Evolutionary conservation across 2,113 vertebrate genomes (phyloP).

Genomic region (Chrysochloris asiatica): DNA sequence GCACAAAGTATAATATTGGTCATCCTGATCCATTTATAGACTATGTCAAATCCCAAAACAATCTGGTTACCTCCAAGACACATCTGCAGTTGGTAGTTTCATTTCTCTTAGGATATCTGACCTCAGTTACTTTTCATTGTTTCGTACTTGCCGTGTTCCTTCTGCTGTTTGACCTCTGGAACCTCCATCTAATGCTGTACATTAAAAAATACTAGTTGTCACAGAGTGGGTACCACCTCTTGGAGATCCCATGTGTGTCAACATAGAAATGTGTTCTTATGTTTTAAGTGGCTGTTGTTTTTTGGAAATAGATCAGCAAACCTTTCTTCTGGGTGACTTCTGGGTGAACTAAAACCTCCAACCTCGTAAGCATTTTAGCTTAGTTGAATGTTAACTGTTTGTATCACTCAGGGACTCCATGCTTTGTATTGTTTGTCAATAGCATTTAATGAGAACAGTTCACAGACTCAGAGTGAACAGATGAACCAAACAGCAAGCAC

Average conservation of each 20-base stretch:
- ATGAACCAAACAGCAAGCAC: slow-evolving; percentile 35
- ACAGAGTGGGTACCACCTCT: background rate
- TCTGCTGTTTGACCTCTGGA: slow-evolving; percentile 22
- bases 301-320: background rate
- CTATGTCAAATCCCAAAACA: slow-evolving; percentile 12
- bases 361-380: background rate
- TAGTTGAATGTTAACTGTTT: background rate
- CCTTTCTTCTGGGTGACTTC: background rate
- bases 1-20: background rate
- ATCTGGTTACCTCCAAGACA: background rate
- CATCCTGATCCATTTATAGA: background rate
- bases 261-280: background rate
- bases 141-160: background rate
- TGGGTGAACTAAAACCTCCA: background rate
- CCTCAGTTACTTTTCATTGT: background rate
- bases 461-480: background rate
- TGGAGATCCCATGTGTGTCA: background rate
- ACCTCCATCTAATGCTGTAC: background rate
- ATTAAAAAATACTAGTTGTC: background rate
- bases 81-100: background rate
- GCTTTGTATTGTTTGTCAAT: slow-evolving; percentile 19
- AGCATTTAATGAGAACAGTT: slow-evolving; percentile 42
- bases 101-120: background rate
- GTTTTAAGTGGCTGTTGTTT: background rate
- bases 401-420: background rate